Evolutionary conservation across 2,113 vertebrate species (phyloP).

Genomic region (Phodopus roborovskii): DNA sequence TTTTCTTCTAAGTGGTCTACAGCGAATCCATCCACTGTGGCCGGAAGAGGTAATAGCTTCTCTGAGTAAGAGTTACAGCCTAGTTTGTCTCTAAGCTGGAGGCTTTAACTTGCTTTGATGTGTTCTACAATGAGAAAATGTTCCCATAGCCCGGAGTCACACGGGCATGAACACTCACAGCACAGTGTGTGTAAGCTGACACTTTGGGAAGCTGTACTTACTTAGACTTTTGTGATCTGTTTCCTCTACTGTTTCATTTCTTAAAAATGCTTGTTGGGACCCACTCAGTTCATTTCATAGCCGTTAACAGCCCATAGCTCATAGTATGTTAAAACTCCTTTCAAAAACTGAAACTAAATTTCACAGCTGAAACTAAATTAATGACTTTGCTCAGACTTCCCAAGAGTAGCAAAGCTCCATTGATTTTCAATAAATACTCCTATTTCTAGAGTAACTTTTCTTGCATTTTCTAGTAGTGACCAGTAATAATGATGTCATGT

Average conservation of each 20-base stretch:
- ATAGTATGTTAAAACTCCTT: neutral
- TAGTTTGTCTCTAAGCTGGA: neutral
- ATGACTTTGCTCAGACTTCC: conserved; percentile 18
- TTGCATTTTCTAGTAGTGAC: neutral
- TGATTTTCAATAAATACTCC: neutral
- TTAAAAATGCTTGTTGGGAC: neutral
- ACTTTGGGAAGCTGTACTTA: neutral
- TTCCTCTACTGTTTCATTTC: neutral
- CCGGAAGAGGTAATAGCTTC: conserved; percentile 91
- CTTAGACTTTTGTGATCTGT: neutral
- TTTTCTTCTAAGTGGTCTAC: conserved; percentile 95
- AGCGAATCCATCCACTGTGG: conserved; percentile 85
- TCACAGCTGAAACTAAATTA: conserved; percentile 32
- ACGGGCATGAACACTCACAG: neutral
- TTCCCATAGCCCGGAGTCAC: neutral
- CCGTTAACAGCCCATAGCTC: neutral
- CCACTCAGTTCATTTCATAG: neutral
- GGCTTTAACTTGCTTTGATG: neutral
- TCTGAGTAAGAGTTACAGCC: conserved; percentile 31
- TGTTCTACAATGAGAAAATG: conserved; percentile 36
- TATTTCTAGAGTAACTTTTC: neutral
- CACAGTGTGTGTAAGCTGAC: neutral
- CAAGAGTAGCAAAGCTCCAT: neutral
- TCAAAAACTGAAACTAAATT: conserved; percentile 25
- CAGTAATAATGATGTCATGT: neutral